These are phyloP conservation scores for Nothocercus julius DNA, from an alignment of 2,113 vertebrate genomes.

Conservation along the genomic window DNA sequence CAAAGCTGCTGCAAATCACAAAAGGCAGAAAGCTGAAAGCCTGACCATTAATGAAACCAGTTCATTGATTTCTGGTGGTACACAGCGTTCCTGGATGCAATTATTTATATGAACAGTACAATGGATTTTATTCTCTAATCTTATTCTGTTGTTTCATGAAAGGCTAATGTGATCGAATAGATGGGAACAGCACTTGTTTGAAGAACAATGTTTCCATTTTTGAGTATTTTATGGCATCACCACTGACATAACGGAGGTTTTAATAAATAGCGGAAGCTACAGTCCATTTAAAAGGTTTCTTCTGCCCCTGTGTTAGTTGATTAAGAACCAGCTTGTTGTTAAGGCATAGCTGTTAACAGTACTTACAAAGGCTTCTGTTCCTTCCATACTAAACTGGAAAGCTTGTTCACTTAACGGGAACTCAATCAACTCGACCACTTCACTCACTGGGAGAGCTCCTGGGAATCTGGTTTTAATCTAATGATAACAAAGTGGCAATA, in stretches of 20 bases:
- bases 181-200: neutral
- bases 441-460: neutral
- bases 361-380: neutral
- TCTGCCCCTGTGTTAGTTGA: neutral
- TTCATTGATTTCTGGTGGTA: slow-evolving; percentile 21
- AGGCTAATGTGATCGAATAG: neutral
- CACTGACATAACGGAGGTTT: neutral
- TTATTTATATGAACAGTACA: slow-evolving; percentile 35
- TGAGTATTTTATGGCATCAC: neutral
- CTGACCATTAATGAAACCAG: neutral
- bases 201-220: neutral
- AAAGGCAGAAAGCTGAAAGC: neutral
- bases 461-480: neutral
- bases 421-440: neutral
- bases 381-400: neutral
- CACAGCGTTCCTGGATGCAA: neutral
- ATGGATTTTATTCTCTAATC: slow-evolving; percentile 20
- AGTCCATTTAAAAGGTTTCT: neutral
- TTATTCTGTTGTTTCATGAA: slow-evolving; percentile 22
- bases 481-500: neutral
- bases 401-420: neutral
- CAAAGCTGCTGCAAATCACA: neutral
- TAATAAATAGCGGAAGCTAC: neutral
- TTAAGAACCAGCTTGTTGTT: neutral
- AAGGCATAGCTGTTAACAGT: neutral